phyloP scores from a whole-genome alignment of 2,797 vertebrate species.

The Poliocrania exsul region DNA sequence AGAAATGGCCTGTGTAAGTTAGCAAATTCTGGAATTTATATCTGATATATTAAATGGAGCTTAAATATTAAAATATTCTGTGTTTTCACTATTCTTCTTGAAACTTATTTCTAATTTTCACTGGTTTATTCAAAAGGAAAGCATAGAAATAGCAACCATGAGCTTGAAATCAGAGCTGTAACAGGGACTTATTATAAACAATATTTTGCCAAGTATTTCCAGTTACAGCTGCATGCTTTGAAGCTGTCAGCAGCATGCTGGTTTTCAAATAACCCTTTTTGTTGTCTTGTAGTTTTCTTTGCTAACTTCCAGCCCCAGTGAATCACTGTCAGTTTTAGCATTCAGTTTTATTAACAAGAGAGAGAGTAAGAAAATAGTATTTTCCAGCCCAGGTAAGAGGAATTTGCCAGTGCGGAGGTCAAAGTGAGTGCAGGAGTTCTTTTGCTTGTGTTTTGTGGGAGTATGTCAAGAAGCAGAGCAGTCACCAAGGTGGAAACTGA shows the following conservation, averaged over 20 bases:
- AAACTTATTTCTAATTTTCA: constrained; percentile 49
- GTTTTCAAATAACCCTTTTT: constrained; percentile 40
- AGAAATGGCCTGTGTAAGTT: constrained; percentile 38
- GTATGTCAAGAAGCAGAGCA: background rate
- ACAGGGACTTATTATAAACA: constrained; percentile 54
- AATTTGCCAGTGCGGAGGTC: background rate
- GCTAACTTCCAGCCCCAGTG: background rate
- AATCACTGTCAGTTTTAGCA: constrained; percentile 35
- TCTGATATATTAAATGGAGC: constrained; percentile 41
- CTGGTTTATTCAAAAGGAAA: constrained; percentile 62
- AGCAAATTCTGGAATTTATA: constrained; percentile 36
- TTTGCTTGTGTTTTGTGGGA: background rate
- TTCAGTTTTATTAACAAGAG: constrained; percentile 50
- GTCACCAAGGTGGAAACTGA: constrained; percentile 1
- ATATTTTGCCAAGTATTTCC: constrained; percentile 60
- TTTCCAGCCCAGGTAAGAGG: constrained; percentile 14
- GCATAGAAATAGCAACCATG: constrained; percentile 64
- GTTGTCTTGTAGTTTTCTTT: background rate
- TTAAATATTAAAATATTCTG: constrained; percentile 56
- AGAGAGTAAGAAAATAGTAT: background rate
- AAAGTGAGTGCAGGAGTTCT: background rate
- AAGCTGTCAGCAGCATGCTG: constrained; percentile 50
- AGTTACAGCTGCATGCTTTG: constrained; percentile 55
- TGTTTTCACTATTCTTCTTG: constrained; percentile 66
- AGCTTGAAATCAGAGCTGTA: constrained; percentile 56